phyloP scores from a whole-genome alignment of 2,797 vertebrate species.

The Macroramphosus scolopax region DNA sequence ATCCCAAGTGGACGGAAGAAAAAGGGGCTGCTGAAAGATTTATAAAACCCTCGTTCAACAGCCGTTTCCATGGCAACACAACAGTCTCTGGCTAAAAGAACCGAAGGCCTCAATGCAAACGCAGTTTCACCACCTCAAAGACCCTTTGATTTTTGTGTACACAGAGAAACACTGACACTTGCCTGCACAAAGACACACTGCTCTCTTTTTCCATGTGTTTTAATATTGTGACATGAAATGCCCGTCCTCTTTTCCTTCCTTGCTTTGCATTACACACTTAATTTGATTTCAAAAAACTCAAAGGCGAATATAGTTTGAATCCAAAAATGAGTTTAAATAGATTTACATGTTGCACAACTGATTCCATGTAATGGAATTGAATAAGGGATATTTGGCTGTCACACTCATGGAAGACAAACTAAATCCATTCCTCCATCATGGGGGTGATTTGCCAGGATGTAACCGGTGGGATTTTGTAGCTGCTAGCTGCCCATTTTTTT shows the following conservation, averaged over 20 bases:
- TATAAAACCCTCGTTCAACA: slow-evolving; percentile 80
- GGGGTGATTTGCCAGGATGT: slow-evolving; percentile 28
- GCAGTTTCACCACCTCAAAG: slow-evolving; percentile 69
- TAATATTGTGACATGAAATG: slow-evolving; percentile 14
- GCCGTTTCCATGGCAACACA: slow-evolving; percentile 83
- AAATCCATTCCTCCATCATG: slow-evolving; percentile 10
- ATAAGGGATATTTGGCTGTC: slow-evolving; percentile 26
- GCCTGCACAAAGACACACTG: not conserved
- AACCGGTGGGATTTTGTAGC: slow-evolving; percentile 19
- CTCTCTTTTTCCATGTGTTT: slow-evolving; percentile 9
- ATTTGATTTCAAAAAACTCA: slow-evolving; percentile 46
- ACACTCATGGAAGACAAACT: not conserved
- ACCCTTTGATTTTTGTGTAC: slow-evolving; percentile 74
- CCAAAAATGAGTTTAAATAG: slow-evolving; percentile 21
- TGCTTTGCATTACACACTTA: slow-evolving; percentile 42
- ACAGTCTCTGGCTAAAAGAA: slow-evolving; percentile 71
- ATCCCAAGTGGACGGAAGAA: slow-evolving; percentile 64
- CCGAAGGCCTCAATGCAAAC: slow-evolving; percentile 74
- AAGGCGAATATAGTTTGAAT: slow-evolving; percentile 49
- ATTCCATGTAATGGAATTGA: slow-evolving; percentile 45
- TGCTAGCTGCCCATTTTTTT: slow-evolving; percentile 22
- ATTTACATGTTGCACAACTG: slow-evolving; percentile 36
- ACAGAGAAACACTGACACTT: slow-evolving; percentile 32
- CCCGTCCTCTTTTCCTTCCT: slow-evolving; percentile 20
- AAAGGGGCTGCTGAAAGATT: slow-evolving; percentile 76